Evolutionary conservation across 2,113 vertebrate species (phyloP).

Genomic region (Alethe diademata): DNA sequence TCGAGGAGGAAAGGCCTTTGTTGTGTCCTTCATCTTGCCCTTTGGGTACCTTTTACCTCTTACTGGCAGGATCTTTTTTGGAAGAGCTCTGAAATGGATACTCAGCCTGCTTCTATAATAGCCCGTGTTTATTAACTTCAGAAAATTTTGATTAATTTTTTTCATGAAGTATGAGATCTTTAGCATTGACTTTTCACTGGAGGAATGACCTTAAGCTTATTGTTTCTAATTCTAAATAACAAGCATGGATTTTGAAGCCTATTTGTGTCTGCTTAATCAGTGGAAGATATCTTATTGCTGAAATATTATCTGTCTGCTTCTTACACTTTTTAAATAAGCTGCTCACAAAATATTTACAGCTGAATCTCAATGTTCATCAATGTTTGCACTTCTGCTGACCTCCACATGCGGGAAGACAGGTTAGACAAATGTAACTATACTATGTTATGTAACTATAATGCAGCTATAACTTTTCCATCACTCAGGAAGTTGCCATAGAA

Average conservation of each 20-base stretch:
- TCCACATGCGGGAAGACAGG: background rate
- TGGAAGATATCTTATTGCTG: background rate
- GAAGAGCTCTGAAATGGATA: background rate
- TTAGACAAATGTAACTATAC: background rate
- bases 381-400: conserved; percentile 22
- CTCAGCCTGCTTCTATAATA: background rate
- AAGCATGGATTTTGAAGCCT: background rate
- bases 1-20: background rate
- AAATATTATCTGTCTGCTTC: background rate
- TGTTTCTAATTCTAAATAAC: background rate
- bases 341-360: background rate
- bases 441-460: too few species aligned
- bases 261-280: background rate
- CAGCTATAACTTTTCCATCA: background rate
- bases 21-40: rapidly evolving
- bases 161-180: background rate
- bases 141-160: background rate
- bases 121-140: background rate
- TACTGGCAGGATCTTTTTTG: background rate
- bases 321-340: conserved; percentile 20
- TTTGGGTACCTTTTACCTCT: background rate
- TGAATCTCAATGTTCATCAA: background rate
- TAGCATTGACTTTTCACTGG: background rate
- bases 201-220: background rate
- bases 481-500: conserved; percentile 14